A percentile compares a stretch with the other conserved stretches of the same genome.
phyloP scores from a whole-genome alignment of 1,140 invertebrate genomes.

The Plectrocnemia conspersa region DNA sequence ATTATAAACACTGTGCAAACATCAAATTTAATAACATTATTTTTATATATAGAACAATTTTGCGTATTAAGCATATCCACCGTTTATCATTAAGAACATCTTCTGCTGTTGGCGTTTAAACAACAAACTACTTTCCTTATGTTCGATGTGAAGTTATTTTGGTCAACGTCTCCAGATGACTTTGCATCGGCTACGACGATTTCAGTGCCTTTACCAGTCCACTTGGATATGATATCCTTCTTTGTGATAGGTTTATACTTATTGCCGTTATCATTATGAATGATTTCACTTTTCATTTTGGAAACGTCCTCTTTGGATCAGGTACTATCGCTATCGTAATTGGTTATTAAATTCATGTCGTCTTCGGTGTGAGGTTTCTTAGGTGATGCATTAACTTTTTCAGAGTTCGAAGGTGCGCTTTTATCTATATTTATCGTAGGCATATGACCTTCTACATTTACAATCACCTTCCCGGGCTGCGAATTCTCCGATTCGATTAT shows the following conservation, averaged over 20 bases:
- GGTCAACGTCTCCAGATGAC: constrained; percentile 22
- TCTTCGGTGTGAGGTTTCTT: constrained; percentile 40
- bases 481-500: constrained; percentile 4
- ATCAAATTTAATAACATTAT: too few relatives aligned
- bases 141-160: constrained; percentile 34
- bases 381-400: constrained; percentile 40
- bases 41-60: too few relatives aligned
- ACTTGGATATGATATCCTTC: constrained; percentile 23
- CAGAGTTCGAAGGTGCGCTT: constrained; percentile 44
- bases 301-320: constrained; percentile 48
- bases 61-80: too few relatives aligned
- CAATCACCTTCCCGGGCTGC: constrained; percentile 25
- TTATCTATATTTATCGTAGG: constrained; percentile 40
- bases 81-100: constrained; percentile 33
- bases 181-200: constrained; percentile 15
- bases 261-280: constrained; percentile 32
- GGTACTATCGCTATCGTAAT: constrained; percentile 49
- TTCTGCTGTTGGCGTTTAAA: constrained; percentile 27
- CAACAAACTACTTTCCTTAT: constrained; percentile 35
- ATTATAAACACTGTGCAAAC: too few relatives aligned
- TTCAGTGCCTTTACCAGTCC: constrained; percentile 21
- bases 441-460: constrained; percentile 29
- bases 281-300: constrained; percentile 33
- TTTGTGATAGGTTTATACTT: constrained; percentile 6
- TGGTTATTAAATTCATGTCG: constrained; percentile 49